Evolutionary conservation across 2,888 invertebrate genomes (phyloP).

Genomic region (Flexamia atlantica): DNA sequence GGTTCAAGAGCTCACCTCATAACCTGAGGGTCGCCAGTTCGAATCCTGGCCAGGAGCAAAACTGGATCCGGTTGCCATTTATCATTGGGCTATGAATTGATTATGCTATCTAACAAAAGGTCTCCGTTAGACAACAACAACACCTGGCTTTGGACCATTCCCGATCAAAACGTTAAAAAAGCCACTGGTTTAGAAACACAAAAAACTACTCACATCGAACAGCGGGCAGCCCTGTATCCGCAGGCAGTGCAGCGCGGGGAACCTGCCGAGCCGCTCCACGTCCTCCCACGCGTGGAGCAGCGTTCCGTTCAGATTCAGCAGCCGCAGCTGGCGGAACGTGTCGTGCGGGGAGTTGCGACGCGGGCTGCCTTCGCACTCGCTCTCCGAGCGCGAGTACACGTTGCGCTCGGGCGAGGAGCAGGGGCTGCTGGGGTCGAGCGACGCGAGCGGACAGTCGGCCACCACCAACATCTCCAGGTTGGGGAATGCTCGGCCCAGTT

Average conservation of each 20-base stretch:
- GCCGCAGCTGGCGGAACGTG: conserved; percentile 82
- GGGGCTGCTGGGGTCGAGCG: conserved; percentile 74
- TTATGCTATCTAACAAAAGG: no score
- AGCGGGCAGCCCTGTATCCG: conserved; percentile 87
- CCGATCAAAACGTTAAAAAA: no score
- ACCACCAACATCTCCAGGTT: conserved; percentile 90
- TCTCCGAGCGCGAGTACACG: conserved; percentile 74
- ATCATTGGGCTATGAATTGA: no score
- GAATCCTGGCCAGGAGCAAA: no score
- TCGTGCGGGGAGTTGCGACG: conserved; percentile 79
- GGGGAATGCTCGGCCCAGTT: conserved; percentile 92
- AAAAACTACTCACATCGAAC: conserved; percentile 77
- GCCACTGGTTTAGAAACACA: no score
- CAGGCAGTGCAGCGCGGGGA: conserved; percentile 89
- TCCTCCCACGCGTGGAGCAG: conserved; percentile 92
- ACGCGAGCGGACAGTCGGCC: conserved; percentile 89
- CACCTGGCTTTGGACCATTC: no score
- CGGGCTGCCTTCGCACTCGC: conserved; percentile 78
- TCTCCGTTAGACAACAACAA: no score
- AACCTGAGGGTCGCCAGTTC: no score
- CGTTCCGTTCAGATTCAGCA: conserved; percentile 92
- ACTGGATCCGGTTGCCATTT: no score
- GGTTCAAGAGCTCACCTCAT: no score
- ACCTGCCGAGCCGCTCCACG: conserved; percentile 90
- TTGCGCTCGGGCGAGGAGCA: conserved; percentile 54